Evolutionary conservation across 2,797 vertebrate species (phyloP).

Genomic region (Centroberyx gerrardi): DNA sequence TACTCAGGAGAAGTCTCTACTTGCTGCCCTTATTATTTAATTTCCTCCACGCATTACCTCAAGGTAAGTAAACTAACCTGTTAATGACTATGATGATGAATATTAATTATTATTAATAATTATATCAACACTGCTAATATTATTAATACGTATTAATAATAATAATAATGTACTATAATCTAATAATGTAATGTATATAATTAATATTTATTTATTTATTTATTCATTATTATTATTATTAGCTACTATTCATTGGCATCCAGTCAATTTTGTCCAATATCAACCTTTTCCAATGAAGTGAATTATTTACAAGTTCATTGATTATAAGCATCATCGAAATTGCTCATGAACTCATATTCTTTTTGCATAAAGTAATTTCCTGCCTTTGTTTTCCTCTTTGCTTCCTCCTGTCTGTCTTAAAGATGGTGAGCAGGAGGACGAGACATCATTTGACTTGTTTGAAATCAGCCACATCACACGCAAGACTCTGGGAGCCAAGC

Average conservation of each 20-base stretch:
- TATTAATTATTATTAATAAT: background rate
- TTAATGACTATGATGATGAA: background rate
- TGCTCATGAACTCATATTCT: background rate
- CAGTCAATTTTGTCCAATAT: no score
- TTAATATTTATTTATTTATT: no score
- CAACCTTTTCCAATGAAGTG: no score
- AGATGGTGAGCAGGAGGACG: constrained; percentile 91
- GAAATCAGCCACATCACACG: constrained; percentile 93
- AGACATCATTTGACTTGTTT: constrained; percentile 93
- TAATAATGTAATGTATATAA: no score
- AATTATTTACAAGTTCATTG: no score
- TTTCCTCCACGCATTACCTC: constrained; percentile 82
- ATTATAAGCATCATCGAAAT: no score
- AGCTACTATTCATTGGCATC: no score
- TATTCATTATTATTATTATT: no score
- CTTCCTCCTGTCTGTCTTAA: constrained; percentile 17
- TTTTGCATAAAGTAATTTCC: constrained; percentile 8
- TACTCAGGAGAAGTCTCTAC: constrained; percentile 84
- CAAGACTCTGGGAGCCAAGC: constrained; percentile 94
- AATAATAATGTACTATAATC: no score
- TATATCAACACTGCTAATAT: background rate
- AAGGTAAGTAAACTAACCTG: constrained; percentile 83
- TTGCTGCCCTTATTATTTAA: constrained; percentile 85
- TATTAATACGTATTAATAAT: background rate
- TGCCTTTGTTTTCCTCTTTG: background rate